These are phyloP conservation scores for Anableps anableps DNA, from an alignment of 2,797 vertebrate genomes.

Conservation along the genomic window DNA sequence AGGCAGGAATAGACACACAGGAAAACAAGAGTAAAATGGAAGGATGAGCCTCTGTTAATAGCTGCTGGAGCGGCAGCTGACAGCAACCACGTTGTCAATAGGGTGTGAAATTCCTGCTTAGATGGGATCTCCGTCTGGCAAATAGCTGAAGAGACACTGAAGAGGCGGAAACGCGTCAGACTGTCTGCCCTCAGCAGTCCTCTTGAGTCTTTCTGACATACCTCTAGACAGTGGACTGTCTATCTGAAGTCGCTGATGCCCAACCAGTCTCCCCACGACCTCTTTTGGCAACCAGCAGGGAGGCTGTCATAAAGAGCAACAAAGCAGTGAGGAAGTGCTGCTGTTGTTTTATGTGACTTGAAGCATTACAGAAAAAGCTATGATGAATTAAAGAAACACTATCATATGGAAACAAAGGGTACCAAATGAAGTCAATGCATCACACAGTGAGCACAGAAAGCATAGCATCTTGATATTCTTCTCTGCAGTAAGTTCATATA, in stretches of 20 bases:
- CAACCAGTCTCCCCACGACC: slow-evolving; percentile 60
- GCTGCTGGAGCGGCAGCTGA: slow-evolving; percentile 73
- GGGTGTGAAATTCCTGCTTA: slow-evolving; percentile 81
- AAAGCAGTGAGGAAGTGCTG: slow-evolving; percentile 33
- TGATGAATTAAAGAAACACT: slow-evolving; percentile 23
- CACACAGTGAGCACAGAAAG: slow-evolving; percentile 11
- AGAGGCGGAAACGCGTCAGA: slow-evolving; percentile 61
- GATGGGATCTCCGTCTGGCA: slow-evolving; percentile 74
- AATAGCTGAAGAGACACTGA: slow-evolving; percentile 65
- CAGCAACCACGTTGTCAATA: slow-evolving; percentile 80
- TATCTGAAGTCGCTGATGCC: slow-evolving; percentile 67
- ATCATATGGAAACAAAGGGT: slow-evolving; percentile 9
- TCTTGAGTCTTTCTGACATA: slow-evolving; percentile 62
- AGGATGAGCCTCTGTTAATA: slow-evolving; percentile 71
- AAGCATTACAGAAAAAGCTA: slow-evolving; percentile 36
- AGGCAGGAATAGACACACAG: slow-evolving; percentile 32
- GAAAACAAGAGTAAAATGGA: slow-evolving; percentile 51
- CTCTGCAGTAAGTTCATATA: slow-evolving; percentile 47
- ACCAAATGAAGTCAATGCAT: slow-evolving; percentile 29
- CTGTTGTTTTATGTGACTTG: slow-evolving; percentile 39
- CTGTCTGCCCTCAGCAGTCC: slow-evolving; percentile 71
- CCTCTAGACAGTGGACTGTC: slow-evolving; percentile 58
- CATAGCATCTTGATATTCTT: slow-evolving; percentile 1
- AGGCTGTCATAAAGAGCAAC: slow-evolving; percentile 41
- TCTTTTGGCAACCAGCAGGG: slow-evolving; percentile 51